A percentile compares a stretch with the other conserved stretches of the same genome.
Conservation (phyloP, 2,113 vertebrate genomes). For the Seriola rivoliana region DNA sequence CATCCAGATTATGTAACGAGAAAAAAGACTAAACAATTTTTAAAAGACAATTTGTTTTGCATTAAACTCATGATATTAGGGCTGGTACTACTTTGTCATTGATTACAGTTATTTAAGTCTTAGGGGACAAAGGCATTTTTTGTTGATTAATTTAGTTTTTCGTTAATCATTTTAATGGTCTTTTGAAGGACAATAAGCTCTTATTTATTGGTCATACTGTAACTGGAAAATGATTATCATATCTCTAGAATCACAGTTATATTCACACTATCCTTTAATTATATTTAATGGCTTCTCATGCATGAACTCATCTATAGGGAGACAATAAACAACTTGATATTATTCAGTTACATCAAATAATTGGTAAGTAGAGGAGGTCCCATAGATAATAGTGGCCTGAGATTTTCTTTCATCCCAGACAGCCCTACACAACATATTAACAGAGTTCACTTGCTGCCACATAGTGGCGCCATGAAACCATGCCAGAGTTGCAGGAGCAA, state of each 20-base stretch:
- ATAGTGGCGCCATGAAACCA: constrained; percentile 59
- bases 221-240: neutral
- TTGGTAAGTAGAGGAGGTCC: neutral
- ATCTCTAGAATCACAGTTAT: neutral
- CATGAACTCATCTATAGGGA: neutral
- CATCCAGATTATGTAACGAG: neutral
- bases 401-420: neutral
- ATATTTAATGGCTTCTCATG: neutral
- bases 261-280: neutral
- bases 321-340: neutral
- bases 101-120: neutral
- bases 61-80: neutral
- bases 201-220: constrained; percentile 13
- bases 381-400: neutral
- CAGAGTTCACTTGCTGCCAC: constrained; percentile 45
- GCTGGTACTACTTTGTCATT: neutral
- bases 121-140: neutral
- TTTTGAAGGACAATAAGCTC: neutral
- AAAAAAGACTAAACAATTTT: neutral
- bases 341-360: neutral
- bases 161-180: neutral
- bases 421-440: neutral
- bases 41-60: neutral
- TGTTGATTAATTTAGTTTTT: neutral
- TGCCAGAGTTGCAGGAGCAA: neutral